Conservation (phyloP, 2,888 invertebrate genomes). For the Mactromeris polynyma region DNA sequence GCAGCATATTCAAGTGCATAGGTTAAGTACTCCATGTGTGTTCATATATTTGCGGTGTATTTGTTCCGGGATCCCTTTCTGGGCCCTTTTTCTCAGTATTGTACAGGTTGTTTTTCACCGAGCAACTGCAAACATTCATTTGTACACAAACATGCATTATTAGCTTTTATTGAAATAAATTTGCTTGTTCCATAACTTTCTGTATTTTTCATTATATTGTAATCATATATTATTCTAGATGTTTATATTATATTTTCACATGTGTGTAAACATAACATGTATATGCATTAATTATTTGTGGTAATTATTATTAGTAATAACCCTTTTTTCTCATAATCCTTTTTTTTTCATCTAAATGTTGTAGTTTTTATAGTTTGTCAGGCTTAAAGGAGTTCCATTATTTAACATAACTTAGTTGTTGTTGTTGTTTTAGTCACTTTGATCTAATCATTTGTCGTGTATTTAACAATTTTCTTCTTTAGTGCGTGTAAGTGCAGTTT, state of each 20-base stretch:
- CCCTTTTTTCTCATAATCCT: neutral
- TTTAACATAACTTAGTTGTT: constrained; percentile 14
- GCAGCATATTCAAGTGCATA: constrained; percentile 46
- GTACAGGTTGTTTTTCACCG: constrained; percentile 43
- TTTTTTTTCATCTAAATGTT: neutral
- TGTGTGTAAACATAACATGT: constrained; percentile 1
- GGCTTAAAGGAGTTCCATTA: constrained; percentile 15
- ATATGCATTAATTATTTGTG: constrained; percentile 1
- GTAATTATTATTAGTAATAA: neutral
- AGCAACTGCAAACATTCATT: neutral
- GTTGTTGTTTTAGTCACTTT: constrained; percentile 29
- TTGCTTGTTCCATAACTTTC: neutral
- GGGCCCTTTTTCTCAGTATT: constrained; percentile 49
- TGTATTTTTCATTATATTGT: constrained; percentile 5
- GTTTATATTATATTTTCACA: constrained; percentile 13
- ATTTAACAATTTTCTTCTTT: constrained; percentile 8
- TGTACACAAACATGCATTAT: constrained; percentile 11
- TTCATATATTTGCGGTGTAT: constrained; percentile 51
- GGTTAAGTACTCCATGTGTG: constrained; percentile 52
- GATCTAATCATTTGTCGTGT: constrained; percentile 36
- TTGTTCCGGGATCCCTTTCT: constrained; percentile 27
- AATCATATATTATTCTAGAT: constrained; percentile 1
- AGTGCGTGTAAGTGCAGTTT: constrained; percentile 44
- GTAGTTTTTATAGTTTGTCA: constrained; percentile 19
- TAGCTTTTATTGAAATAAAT: constrained; percentile 12